phyloP scores from a whole-genome alignment of 2,888 invertebrate genomes.

The Laothoe populi region DNA sequence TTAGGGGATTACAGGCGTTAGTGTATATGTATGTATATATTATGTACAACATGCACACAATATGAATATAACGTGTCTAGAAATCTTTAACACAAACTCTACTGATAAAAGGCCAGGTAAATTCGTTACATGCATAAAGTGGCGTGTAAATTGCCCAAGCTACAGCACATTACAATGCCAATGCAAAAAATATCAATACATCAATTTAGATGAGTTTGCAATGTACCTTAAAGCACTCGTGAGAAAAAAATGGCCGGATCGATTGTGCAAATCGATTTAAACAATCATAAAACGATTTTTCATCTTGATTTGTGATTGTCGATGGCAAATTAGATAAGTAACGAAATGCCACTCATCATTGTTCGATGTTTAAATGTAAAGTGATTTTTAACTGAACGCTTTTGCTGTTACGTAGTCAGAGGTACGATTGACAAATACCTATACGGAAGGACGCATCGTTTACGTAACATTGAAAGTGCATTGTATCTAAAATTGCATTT shows the following conservation, averaged over 20 bases:
- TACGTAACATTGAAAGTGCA: neutral
- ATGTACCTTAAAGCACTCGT: neutral
- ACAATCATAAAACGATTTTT: conserved; percentile 39
- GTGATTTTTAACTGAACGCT: neutral
- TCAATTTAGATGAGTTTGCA: neutral
- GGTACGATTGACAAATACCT: neutral
- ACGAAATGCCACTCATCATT: conserved; percentile 34
- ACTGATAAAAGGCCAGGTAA: neutral
- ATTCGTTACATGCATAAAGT: conserved; percentile 4
- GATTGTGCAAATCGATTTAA: conserved; percentile 48
- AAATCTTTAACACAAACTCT: neutral
- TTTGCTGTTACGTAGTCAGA: conserved; percentile 5
- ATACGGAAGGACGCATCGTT: conserved; percentile 5
- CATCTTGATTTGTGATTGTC: conserved; percentile 40
- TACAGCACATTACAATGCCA: neutral
- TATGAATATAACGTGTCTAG: too few species aligned
- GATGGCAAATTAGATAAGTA: conserved; percentile 39
- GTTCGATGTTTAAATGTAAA: neutral
- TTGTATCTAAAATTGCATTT: neutral
- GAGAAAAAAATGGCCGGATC: conserved; percentile 44
- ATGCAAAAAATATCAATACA: neutral
- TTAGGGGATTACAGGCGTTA: too few species aligned
- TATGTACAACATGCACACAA: too few species aligned
- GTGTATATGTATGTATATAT: too few species aligned
- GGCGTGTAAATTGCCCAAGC: conserved; percentile 3